phyloP scores from a whole-genome alignment of 2,113 vertebrate genomes.

The Ginglymostoma cirratum region DNA sequence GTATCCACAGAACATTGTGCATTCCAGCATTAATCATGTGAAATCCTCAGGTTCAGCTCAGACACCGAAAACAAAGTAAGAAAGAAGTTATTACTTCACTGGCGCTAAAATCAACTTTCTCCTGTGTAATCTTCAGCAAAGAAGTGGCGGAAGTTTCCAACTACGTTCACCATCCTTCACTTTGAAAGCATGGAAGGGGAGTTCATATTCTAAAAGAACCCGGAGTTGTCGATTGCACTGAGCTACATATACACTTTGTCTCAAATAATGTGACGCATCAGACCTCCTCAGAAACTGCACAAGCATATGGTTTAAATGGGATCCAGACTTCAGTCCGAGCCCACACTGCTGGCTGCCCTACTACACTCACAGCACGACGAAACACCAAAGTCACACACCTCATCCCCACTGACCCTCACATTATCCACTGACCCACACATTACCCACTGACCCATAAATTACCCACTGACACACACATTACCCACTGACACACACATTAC shows the following conservation, averaged over 20 bases:
- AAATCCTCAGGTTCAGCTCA: neutral
- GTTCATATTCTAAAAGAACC: neutral
- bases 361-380: conserved; percentile 45
- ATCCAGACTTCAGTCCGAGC: conserved; percentile 75
- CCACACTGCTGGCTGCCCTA: conserved; percentile 62
- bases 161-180: neutral
- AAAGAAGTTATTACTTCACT: neutral
- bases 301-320: conserved; percentile 90
- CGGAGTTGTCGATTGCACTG: conserved; percentile 43
- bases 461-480: no score
- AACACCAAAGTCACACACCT: no score
- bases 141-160: neutral
- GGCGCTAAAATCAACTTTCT: neutral
- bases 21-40: neutral
- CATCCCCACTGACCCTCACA: neutral
- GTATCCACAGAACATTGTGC: neutral
- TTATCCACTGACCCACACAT: neutral
- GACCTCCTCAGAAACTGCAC: conserved; percentile 58
- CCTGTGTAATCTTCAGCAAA: neutral
- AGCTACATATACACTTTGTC: conserved; percentile 57
- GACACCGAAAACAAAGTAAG: neutral
- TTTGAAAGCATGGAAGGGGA: neutral
- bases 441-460: no score
- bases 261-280: conserved; percentile 61
- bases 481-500: no score